These are phyloP conservation scores for Phyllotreta striolata DNA, from an alignment of 2,888 invertebrate genomes.

Conservation along the genomic window DNA sequence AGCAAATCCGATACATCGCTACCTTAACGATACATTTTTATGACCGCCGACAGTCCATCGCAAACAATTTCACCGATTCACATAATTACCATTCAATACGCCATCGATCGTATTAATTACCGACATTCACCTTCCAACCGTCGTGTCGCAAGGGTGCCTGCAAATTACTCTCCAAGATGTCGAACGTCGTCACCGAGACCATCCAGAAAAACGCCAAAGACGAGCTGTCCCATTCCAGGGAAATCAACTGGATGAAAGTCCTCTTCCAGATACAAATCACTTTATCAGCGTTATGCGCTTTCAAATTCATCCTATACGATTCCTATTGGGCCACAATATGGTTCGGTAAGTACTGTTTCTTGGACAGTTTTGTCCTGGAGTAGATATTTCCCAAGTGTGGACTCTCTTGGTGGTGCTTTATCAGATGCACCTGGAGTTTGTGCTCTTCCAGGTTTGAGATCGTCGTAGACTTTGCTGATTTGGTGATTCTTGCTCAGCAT, in stretches of 20 bases:
- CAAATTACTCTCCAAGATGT: conserved; percentile 24
- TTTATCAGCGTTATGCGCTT: conserved; percentile 71
- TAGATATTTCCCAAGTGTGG: too few species aligned
- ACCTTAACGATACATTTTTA: too few species aligned
- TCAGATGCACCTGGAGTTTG: too few species aligned
- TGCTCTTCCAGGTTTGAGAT: too few species aligned
- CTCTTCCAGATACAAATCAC: conserved; percentile 79
- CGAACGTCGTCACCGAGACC: conserved; percentile 26
- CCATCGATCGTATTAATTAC: conserved; percentile 9
- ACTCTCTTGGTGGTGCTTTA: too few species aligned
- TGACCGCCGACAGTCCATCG: background rate
- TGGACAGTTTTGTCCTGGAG: too few species aligned
- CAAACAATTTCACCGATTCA: conserved; percentile 17
- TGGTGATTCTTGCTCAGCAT: conserved; percentile 6
- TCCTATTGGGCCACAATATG: conserved; percentile 51
- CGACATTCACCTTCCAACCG: conserved; percentile 11
- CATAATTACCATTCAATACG: conserved; percentile 29
- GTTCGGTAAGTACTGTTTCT: conserved; percentile 57
- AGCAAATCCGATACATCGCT: too few species aligned
- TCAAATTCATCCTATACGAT: conserved; percentile 64
- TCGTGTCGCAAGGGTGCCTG: conserved; percentile 6
- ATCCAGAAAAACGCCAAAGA: conserved; percentile 19
- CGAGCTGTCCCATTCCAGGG: conserved; percentile 61
- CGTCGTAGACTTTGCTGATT: too few species aligned
- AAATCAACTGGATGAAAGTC: conserved; percentile 77